phyloP scores from a whole-genome alignment of 2,888 invertebrate genomes.

The Limnephilus marmoratus region DNA sequence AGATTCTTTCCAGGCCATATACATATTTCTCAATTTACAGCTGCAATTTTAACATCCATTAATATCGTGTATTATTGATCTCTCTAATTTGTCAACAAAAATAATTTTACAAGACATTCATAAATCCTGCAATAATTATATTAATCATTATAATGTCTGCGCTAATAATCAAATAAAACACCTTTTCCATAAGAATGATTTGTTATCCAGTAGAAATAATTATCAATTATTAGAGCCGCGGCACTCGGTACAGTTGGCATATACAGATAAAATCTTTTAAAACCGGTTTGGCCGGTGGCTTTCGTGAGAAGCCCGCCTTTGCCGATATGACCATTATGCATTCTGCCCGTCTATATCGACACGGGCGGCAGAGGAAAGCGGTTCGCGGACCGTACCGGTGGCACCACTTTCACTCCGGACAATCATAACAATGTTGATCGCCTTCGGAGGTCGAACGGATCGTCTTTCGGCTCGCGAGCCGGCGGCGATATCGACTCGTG shows the following conservation, averaged over 20 bases:
- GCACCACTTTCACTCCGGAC: slow-evolving; percentile 13
- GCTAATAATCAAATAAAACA: neutral
- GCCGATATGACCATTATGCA: neutral
- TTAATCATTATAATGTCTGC: too few relatives aligned
- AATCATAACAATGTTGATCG: neutral
- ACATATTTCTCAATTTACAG: too few relatives aligned
- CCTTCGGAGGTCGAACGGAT: slow-evolving; percentile 20
- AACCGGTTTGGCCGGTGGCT: slow-evolving; percentile 12
- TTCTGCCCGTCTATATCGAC: neutral
- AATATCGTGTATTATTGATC: too few relatives aligned
- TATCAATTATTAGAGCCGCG: neutral
- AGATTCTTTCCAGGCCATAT: too few relatives aligned
- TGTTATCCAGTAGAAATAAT: neutral
- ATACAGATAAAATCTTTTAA: neutral
- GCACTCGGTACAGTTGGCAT: neutral
- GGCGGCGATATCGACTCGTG: neutral
- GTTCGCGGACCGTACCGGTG: slow-evolving; percentile 12
- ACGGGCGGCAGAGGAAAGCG: neutral
- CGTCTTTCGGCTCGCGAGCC: neutral
- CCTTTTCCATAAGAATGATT: neutral
- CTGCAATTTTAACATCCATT: too few relatives aligned
- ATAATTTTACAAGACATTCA: too few relatives aligned
- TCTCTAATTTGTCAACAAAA: too few relatives aligned
- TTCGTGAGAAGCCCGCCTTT: slow-evolving; percentile 6
- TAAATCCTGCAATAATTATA: too few relatives aligned